Base-by-base conservation (phyloP, 2,113 vertebrate species). In the Planiliza haematocheilus region DNA sequence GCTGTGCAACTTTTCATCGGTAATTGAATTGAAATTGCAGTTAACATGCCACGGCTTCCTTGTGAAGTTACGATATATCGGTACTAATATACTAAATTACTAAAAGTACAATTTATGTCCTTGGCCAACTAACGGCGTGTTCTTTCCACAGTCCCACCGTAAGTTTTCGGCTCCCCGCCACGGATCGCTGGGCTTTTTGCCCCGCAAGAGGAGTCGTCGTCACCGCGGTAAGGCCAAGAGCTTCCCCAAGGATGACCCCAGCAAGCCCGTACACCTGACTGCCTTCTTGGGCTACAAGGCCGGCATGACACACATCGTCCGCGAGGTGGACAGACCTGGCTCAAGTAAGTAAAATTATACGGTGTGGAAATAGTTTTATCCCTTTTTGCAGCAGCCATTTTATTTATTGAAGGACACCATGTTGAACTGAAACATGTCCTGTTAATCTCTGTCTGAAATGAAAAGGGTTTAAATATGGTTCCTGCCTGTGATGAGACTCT, bases 161-260 rank as follows among this genome's bases (percentile, higher is more conserved):
- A 99, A 99, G 82, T 99, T 99, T 88, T 99, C 98, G 0, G 98
- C 98, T 63, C 98, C 98, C 0, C 93, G 98, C 43, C 98, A 99
- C 0, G 98, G 98, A 0, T 99, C 98, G 1, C 85, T 99, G 93
- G 98, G 97, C 79, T 99, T 99, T 80, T 69, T 99, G 91, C 98
- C 98, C 66, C 97, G 98, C 66, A 99, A 99, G 79, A 96, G 98
- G 82, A 95, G 96, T 24, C 91, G 95, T 41, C 93, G 97, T 46
- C 97, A 99, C 81, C 94, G 98, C 0, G 98, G 98, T 16, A 99
- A 99, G 87, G 97, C 96, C 62, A 99, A 99, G 96, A 99, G 98
- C 87, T 99, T 99, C 83, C 98, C 98, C 50, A 97, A 95, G 72
- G 98, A 99, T 94, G 97, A 99, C 61, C 56, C 95, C 5, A 95